phyloP scores from a whole-genome alignment of 2,113 vertebrate genomes.

The Gnathonemus longibarbis region DNA sequence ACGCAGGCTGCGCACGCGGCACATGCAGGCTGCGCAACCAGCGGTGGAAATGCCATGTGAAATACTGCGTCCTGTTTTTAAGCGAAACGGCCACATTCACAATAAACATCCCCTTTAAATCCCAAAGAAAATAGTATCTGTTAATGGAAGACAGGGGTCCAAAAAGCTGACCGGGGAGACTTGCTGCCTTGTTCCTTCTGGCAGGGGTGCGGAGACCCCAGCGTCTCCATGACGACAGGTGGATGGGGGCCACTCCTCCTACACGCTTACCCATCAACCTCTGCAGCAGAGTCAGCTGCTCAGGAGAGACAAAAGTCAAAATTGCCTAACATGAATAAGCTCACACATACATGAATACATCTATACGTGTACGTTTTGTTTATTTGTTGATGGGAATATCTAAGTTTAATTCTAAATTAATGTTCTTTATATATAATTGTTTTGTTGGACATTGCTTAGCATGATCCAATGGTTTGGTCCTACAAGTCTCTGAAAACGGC shows the following conservation, averaged over 20 bases:
- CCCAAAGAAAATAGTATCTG: not conserved
- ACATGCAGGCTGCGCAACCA: not conserved
- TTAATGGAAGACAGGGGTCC: not conserved
- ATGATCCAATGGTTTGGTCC: not conserved
- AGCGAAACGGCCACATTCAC: not conserved
- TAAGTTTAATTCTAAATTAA: not conserved
- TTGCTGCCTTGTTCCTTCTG: not conserved
- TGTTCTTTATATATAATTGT: not conserved
- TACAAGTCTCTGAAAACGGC: not conserved
- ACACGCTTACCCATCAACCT: not conserved
- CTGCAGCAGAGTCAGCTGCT: not conserved
- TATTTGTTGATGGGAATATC: not conserved
- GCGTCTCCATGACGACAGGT: not conserved
- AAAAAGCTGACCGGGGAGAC: not conserved
- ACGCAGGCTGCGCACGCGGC: no score
- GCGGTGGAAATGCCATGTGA: not conserved
- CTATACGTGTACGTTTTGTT: not conserved
- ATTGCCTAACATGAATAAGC: not conserved
- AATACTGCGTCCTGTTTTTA: not conserved
- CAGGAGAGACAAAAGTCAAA: not conserved
- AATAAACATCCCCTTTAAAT: not conserved
- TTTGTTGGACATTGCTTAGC: not conserved
- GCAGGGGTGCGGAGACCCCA: not conserved
- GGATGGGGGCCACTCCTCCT: not conserved
- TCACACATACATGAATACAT: not conserved